These are phyloP conservation scores for Montipora sp. DNA, from an alignment of 64 coral and sea anemone species.

Conservation along the genomic window DNA sequence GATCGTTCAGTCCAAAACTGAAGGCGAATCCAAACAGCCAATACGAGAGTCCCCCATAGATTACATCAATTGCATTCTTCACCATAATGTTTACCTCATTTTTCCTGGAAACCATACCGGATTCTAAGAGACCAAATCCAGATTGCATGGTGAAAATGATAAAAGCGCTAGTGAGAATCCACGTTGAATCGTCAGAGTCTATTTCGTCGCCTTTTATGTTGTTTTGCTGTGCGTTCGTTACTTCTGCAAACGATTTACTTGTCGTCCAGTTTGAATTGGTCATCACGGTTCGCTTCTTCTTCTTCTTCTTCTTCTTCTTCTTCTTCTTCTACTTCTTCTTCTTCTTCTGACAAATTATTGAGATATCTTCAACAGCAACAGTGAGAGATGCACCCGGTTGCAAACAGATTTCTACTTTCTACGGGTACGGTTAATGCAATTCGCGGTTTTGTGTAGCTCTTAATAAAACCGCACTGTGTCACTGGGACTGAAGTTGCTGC, in stretches of 20 bases:
- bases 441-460: no score
- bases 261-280: not conserved
- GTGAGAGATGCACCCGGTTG: not conserved
- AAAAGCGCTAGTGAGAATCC: slow-evolving; percentile 67
- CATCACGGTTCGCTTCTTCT: not conserved
- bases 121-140: slow-evolving; percentile 61
- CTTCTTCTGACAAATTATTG: not conserved
- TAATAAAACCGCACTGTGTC: no score
- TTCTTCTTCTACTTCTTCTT: not conserved
- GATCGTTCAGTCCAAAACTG: not conserved
- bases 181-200: slow-evolving; percentile 54
- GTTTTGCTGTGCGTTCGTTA: no score
- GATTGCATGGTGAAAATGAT: slow-evolving; percentile 76
- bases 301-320: no score
- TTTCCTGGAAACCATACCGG: slow-evolving; percentile 63
- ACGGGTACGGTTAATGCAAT: not conserved
- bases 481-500: not conserved
- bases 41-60: slow-evolving; percentile 57
- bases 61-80: slow-evolving; percentile 59
- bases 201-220: not conserved
- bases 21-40: slow-evolving; percentile 68
- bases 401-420: not conserved
- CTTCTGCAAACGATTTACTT: not conserved
- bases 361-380: not conserved
- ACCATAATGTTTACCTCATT: slow-evolving; percentile 64